Percentiles rank a stretch among this genome's conserved stretches.
These are phyloP conservation scores for Siniperca obscura DNA, from an alignment of 2,797 vertebrate genomes.

Conservation along the genomic window DNA sequence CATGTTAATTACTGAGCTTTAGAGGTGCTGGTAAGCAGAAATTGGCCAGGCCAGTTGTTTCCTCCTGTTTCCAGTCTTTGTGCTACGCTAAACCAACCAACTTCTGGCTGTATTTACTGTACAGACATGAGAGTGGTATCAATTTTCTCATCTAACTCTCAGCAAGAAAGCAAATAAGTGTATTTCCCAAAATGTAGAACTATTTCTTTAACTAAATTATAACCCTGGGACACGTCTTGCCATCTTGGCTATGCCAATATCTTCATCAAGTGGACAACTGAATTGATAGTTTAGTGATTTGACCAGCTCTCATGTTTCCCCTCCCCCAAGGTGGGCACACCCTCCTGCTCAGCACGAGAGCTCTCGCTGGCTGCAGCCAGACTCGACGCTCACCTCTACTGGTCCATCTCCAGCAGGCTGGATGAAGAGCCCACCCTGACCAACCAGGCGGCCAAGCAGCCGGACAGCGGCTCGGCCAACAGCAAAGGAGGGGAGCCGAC, in stretches of 20 bases:
- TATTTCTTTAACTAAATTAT: not conserved
- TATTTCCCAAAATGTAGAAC: not conserved
- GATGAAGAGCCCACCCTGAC: conserved; percentile 88
- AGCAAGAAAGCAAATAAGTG: not conserved
- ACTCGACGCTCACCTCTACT: conserved; percentile 93
- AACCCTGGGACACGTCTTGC: not conserved
- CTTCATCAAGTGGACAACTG: not conserved
- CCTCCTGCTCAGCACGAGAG: conserved; percentile 91
- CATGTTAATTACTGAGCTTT: not conserved
- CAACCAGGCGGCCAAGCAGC: conserved; percentile 70
- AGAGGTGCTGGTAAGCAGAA: not conserved
- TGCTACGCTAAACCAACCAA: not conserved
- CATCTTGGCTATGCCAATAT: not conserved
- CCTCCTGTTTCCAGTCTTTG: not conserved
- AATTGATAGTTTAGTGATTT: not conserved
- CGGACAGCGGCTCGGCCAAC: conserved; percentile 71
- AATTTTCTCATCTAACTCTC: not conserved
- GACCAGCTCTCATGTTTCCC: not conserved
- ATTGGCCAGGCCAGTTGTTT: no score
- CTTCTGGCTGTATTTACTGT: no score
- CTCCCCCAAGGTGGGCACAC: conserved; percentile 87
- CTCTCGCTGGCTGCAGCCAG: conserved; percentile 89
- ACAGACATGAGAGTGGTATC: not conserved
- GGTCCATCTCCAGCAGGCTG: conserved; percentile 94
- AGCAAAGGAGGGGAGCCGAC: conserved; percentile 75